A percentile compares a stretch with the other conserved stretches of the same genome.
Conservation (phyloP, 2,797 vertebrate species). For the Esox lucius region DNA sequence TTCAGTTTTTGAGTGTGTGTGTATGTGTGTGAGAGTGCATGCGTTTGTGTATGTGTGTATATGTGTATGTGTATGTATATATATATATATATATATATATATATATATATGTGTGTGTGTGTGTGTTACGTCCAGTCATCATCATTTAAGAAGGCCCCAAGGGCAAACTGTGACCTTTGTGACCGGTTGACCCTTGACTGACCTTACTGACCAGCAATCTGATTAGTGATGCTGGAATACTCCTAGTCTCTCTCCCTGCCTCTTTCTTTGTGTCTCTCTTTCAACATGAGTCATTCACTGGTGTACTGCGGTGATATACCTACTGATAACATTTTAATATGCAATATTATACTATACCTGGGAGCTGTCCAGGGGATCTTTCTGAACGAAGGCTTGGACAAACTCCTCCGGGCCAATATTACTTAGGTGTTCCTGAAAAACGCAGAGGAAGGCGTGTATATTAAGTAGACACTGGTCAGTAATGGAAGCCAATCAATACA, state of each 20-base stretch:
- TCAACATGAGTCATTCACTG: background rate
- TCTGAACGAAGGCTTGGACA: slow-evolving; percentile 92
- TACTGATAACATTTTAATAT: background rate
- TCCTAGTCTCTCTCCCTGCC: background rate
- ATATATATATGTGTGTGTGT: background rate
- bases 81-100: background rate
- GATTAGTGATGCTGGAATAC: slow-evolving; percentile 12
- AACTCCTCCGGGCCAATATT: slow-evolving; percentile 96
- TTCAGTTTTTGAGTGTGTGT: no score
- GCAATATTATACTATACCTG: slow-evolving; percentile 75
- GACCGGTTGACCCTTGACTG: background rate
- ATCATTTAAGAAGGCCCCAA: slow-evolving; percentile 13
- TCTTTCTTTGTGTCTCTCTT: background rate
- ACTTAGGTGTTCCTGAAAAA: slow-evolving; percentile 88
- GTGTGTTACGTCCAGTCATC: background rate
- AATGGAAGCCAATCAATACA: slow-evolving; percentile 65
- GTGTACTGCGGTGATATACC: background rate
- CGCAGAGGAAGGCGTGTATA: slow-evolving; percentile 2
- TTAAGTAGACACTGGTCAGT: slow-evolving; percentile 49
- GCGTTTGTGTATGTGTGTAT: background rate
- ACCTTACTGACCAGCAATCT: slow-evolving; percentile 22
- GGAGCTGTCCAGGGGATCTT: slow-evolving; percentile 88
- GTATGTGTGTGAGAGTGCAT: slow-evolving; percentile 10
- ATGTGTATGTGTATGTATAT: background rate
- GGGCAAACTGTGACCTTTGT: slow-evolving; percentile 12